Evolutionary conservation across 2,113 vertebrate species (phyloP).

Genomic region (Phalacrocorax aristotelis): DNA sequence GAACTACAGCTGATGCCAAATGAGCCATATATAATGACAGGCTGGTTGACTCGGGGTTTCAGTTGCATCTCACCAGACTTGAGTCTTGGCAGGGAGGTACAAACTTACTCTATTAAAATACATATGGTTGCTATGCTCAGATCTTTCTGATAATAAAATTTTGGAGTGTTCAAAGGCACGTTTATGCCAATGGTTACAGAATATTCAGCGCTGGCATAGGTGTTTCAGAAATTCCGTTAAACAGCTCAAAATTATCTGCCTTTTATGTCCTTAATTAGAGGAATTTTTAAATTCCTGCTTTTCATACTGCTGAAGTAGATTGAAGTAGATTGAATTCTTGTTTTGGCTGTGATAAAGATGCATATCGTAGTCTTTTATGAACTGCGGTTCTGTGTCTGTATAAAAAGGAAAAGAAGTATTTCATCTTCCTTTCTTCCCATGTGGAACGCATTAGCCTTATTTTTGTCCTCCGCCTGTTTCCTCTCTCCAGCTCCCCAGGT

Average conservation of each 20-base stretch:
- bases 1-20: not conserved
- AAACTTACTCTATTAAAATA: not conserved
- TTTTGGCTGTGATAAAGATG: not conserved
- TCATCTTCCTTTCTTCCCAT: not conserved
- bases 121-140: not conserved
- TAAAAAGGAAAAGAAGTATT: not conserved
- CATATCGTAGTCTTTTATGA: not conserved
- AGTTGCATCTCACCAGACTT: not conserved
- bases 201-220: not conserved
- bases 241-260: not conserved
- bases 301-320: not conserved
- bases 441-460: not conserved
- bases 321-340: not conserved
- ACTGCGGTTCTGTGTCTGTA: not conserved
- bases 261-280: not conserved
- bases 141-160: not conserved
- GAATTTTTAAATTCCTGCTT: not conserved
- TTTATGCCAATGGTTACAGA: not conserved
- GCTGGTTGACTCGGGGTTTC: not conserved
- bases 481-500: not conserved
- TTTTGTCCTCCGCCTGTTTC: not conserved
- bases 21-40: not conserved
- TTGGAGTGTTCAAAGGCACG: not conserved
- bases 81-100: not conserved
- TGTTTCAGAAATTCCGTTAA: not conserved